Base-by-base conservation (phyloP, 92 coral and sea anemone genomes). In the Epizoanthus ramosus region DNA sequence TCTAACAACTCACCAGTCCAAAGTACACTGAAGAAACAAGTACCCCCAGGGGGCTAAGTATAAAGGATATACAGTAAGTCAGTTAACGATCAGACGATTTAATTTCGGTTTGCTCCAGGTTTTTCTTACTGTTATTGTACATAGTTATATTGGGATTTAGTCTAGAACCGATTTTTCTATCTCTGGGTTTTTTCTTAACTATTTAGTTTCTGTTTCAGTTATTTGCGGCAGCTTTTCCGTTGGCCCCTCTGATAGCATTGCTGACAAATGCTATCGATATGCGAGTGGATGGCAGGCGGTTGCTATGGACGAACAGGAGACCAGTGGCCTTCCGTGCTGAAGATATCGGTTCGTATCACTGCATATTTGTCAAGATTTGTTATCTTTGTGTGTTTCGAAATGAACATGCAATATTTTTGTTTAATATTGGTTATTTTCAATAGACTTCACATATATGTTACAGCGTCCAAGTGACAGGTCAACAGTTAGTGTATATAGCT, bases 141-240 rank as follows among this genome's bases (percentile, higher is more conserved):
- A 4, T 37, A 37, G 43, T 1, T 5, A 37, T 37, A 37, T 37
- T 37, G 43, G 3, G 43, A 37, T 37, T 37, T 37, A 37, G 5
- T 37, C 43, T 37, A 37, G 6, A 37, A 37, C 43, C 43, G 43
- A 1, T 37, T 3, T 37, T 37, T 1, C 19, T 60, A 60, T n/a
- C 25, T n/a, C 19, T 5, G 4, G 1, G 5, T 23, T 12, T 63
- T 65, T 61, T 39, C 39, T 54, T 71, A n/a, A 50, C 68, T 13
- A 41, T 43, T 41, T 68, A 14, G 18, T 58, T 71, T 50, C 22
- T 73, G 50, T 84, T 68, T 58, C 83, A 96, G 99, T 88, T 96
- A 5, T 93, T 96, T 74, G 99, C 99, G 14, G 96, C 99, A 28
- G 98, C 99, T 5, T 96, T 96, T 79, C 99, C 99, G 75, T 93